Evolutionary conservation across 1,140 invertebrate species (phyloP).

Genomic region (Apis dorsata): DNA sequence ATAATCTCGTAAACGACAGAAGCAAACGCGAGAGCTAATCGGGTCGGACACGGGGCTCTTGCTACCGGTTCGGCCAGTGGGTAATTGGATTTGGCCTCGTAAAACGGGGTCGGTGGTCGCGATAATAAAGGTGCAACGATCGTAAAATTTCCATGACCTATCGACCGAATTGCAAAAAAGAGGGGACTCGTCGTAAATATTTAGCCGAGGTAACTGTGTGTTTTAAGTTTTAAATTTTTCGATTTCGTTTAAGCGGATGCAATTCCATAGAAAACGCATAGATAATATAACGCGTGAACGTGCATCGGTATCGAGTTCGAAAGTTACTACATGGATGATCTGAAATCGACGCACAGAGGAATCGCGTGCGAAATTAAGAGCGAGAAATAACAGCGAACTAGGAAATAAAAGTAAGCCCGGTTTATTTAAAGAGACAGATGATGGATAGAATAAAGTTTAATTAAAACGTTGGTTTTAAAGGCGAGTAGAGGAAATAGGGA

Average conservation of each 20-base stretch:
- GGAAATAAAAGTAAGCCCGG: conserved; percentile 60
- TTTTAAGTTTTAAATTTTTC: no score
- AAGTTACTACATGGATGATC: no score
- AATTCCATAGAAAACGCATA: no score
- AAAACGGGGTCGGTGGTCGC: neutral
- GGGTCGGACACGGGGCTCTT: neutral
- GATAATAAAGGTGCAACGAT: neutral
- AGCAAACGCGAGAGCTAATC: neutral
- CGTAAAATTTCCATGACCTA: neutral
- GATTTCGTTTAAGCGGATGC: no score
- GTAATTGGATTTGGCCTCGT: conserved; percentile 13
- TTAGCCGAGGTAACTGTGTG: no score
- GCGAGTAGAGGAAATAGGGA: conserved; percentile 10
- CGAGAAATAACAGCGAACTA: neutral
- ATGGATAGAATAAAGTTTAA: conserved; percentile 65
- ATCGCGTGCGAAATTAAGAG: conserved; percentile 22
- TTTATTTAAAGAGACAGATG: conserved; percentile 51
- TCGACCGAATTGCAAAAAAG: neutral
- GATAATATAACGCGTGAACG: neutral
- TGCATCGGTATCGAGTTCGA: neutral
- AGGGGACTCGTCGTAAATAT: neutral
- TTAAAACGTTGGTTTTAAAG: conserved; percentile 59
- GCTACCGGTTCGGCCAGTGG: neutral
- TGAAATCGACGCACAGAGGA: neutral
- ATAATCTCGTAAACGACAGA: neutral